Conservation (phyloP, 1,140 invertebrate species). For the Sinonovacula constricta region DNA sequence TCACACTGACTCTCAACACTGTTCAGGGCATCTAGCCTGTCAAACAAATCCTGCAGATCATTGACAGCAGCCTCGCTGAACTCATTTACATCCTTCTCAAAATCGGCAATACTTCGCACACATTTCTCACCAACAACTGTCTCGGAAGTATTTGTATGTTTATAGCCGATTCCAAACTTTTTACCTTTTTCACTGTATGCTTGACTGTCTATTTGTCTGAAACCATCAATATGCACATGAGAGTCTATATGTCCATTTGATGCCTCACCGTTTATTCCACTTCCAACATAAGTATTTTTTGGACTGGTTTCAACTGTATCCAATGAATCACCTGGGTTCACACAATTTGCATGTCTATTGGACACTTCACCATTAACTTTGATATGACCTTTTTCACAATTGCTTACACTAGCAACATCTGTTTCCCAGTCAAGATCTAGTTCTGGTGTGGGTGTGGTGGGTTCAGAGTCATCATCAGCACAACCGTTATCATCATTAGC, state of each 20-base stretch:
- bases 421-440: background rate
- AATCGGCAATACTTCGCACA: no score
- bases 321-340: background rate
- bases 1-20: background rate
- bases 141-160: no score
- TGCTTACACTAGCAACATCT: background rate
- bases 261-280: no score
- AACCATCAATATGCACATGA: no score
- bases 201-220: background rate
- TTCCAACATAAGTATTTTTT: background rate
- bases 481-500: background rate
- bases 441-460: background rate
- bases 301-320: no score
- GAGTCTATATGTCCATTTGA: no score
- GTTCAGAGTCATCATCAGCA: background rate
- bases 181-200: background rate
- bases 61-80: slow-evolving; percentile 16
- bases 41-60: slow-evolving; percentile 40
- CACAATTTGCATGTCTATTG: no score
- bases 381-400: background rate
- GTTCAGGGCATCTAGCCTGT: slow-evolving; percentile 42
- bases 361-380: no score
- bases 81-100: no score
- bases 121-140: no score
- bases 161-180: no score